Base-by-base conservation (phyloP, 2,797 vertebrate genomes). In the Ctenochaetus hawaiiensis region DNA sequence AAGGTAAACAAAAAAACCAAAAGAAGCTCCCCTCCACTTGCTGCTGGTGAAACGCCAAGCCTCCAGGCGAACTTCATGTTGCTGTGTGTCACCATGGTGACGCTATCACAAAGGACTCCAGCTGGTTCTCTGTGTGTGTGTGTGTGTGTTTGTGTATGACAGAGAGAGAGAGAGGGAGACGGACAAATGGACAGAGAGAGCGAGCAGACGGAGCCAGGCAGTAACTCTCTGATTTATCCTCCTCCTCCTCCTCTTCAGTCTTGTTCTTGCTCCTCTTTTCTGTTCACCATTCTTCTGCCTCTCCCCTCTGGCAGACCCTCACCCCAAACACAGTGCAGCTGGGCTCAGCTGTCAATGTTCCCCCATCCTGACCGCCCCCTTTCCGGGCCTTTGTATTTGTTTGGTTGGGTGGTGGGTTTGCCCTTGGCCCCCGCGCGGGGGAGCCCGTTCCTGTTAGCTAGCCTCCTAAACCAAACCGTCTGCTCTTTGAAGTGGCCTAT, bases 61-160 rank as follows among this genome's bases (percentile, higher is more conserved):
- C 84, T 84, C 70, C 76, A 60, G 56, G 82, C 84, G 78, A 92
- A 92, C 90, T 90, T 88, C 75, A 74, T 87, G 93, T 94, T 92
- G 90, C 89, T 76, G 58, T 80, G 85, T 56, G 90, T 94, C 84
- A 45, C 91, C 91, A 94, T 92, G 89, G 93, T 62, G 90, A 94
- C 81, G 23, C 86, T 87, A 83, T 91, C 87, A 95, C 93, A 94
- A 94, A 94, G 78, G 92, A 86, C 90, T 93, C 94, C 93, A 93
- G 94, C 93, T 94, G 93, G 88, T 72, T 85, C 62, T 77, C 69
- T 81, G 23, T 73, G 72, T 1, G 49, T 73, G 82, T 72, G 82
- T 72, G 51, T 71, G 78, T 67, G 54, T 72, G 18, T 54, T 37
- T 48, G 51, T 70, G n/a, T 22, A 67, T 62, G 71, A 45, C 74